Percentiles rank a stretch among this genome's conserved stretches.
Conservation (phyloP, 2,113 vertebrate genomes). For the Labrus mixtus region DNA sequence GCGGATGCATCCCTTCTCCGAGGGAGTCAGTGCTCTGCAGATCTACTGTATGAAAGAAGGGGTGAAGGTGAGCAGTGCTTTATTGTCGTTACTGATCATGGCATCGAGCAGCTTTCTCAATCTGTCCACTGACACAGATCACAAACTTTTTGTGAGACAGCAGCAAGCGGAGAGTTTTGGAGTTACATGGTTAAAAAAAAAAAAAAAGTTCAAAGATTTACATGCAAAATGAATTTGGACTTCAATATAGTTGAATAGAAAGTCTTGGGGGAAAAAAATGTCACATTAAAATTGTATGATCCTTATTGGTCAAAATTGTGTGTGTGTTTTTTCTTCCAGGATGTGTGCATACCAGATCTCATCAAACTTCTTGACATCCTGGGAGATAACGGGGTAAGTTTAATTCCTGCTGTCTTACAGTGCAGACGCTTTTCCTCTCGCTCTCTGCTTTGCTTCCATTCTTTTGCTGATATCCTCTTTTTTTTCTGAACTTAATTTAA, state of each 20-base stretch:
- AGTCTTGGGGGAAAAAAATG: no score
- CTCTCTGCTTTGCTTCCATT: no score
- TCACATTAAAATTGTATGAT: neutral
- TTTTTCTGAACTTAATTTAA: no score
- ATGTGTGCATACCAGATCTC: conserved; percentile 97
- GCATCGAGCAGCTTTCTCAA: no score
- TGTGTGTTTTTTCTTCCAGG: conserved; percentile 78
- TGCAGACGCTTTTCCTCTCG: no score
- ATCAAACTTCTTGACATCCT: conserved; percentile 98
- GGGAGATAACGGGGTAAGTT: conserved; percentile 98
- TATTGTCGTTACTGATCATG: neutral
- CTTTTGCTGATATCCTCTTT: no score
- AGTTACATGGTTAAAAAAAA: no score
- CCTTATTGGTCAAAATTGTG: neutral
- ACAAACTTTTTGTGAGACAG: neutral
- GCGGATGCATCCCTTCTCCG: conserved; percentile 96
- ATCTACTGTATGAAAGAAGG: conserved; percentile 99
- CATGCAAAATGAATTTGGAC: no score
- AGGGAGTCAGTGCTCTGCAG: conserved; percentile 97
- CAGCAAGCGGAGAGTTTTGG: neutral
- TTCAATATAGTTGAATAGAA: no score
- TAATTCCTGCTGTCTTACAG: no score
- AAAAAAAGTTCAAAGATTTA: no score
- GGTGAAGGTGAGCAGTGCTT: conserved; percentile 88
- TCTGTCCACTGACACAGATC: neutral